Evolutionary conservation across 1,140 invertebrate species (phyloP).

Genomic region (Drosophila lacertosa): DNA sequence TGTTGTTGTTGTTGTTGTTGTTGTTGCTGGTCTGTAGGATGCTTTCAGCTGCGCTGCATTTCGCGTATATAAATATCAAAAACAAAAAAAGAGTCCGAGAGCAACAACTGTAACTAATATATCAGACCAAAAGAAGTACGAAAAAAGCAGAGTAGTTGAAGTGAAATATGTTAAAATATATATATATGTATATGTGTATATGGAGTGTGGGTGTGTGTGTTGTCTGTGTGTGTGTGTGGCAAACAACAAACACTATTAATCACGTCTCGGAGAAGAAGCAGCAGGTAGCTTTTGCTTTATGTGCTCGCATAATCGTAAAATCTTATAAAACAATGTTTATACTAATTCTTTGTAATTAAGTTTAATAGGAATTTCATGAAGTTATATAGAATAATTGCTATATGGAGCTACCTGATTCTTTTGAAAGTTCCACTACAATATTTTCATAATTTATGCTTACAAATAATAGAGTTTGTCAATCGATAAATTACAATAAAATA

Average conservation of each 20-base stretch:
- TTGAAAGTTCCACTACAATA: no score
- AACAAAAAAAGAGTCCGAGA: constrained; percentile 25
- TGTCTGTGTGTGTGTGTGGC: neutral
- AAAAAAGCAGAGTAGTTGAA: constrained; percentile 13
- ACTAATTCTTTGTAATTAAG: no score
- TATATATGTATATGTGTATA: neutral
- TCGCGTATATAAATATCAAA: constrained; percentile 63
- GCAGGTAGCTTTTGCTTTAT: neutral
- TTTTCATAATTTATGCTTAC: no score
- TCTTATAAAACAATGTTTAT: no score
- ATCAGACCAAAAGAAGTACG: constrained; percentile 39
- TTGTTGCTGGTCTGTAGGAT: constrained; percentile 40
- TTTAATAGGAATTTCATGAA: no score
- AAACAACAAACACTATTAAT: constrained; percentile 3
- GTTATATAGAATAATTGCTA: no score
- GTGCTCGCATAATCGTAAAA: no score
- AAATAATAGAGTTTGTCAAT: no score
- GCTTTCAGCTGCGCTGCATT: constrained; percentile 54
- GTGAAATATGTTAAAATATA: constrained; percentile 12
- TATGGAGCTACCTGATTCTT: no score
- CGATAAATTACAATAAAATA: no score
- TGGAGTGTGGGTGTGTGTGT: neutral
- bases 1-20: constrained; percentile 26
- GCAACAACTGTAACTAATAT: constrained; percentile 72
- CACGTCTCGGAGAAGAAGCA: neutral